Evolutionary conservation across 2,888 invertebrate species (phyloP), one percentile per base, ranked within the genome.

Genomic region (Troglohyphantes excavatus): DNA sequence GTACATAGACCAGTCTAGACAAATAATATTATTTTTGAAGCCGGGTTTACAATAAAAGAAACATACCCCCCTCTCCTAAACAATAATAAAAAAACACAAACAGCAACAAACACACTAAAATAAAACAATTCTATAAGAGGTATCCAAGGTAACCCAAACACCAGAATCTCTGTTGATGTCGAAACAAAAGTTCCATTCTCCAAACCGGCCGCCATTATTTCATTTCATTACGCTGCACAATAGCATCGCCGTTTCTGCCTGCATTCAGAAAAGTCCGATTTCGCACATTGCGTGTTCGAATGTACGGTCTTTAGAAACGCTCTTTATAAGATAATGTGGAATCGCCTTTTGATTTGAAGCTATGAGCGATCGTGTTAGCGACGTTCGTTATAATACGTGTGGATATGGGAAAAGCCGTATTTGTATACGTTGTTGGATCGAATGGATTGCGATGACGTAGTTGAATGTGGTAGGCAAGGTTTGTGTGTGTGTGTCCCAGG

Each of bases 131-230:
- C 27, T 61, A 19, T 59, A 23, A 33, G 59, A 29, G 19, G 76
- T 78, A 78, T 63, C 76, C 76, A 78, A 78, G 76, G 76, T 63
- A 78, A 78, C 76, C 63, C 19, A 78, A 63, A 63, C 33, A 13
- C 63, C 17, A 29, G 13, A 39, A 17, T 78, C 63, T 63, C 13
- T 39, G 39, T 63, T 78, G 65, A 9, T 63, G n/a, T 19, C 76
- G 63, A 78, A 65, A 78, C 63, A 78, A 78, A 63, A 39, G 76
- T 75, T n/a, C 63, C 63, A 63, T 78, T 72, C 76, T 21, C 21
- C 33, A 27, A 78, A 78, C 11, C 29, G 6, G 61, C 11, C n/a
- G 21, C 21, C 73, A 27, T 21, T 39, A 17, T 72, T 72, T 72
- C 63, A 23, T 78, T 63, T 43, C 65, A 39, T 78, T n/a, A 26